These are phyloP conservation scores for Anoplopoma fimbria DNA, from an alignment of 2,113 vertebrate genomes.

Conservation along the genomic window DNA sequence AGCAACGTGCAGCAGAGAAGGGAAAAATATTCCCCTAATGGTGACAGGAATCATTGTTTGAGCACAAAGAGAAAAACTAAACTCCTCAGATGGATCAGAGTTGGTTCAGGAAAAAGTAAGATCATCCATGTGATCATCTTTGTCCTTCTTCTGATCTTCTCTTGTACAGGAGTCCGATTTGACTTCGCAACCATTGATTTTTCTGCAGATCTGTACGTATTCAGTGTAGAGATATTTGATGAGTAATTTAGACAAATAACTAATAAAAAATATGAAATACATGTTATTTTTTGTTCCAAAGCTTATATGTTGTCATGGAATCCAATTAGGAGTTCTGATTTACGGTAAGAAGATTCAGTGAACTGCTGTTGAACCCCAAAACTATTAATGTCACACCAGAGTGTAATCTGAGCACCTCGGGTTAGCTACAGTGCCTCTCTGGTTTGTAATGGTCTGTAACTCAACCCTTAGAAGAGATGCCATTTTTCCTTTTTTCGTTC, in stretches of 20 bases:
- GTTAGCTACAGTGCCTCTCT: constrained; percentile 17
- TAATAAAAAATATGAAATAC: neutral
- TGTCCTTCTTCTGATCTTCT: neutral
- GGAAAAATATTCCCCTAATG: constrained; percentile 54
- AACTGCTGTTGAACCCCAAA: neutral
- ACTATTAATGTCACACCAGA: neutral
- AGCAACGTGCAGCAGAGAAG: constrained; percentile 27
- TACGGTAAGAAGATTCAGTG: constrained; percentile 16
- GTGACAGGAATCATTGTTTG: constrained; percentile 19
- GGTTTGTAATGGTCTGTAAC: constrained; percentile 40
- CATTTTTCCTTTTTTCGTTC: neutral
- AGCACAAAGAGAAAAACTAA: neutral
- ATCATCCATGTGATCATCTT: neutral
- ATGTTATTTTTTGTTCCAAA: too few species aligned
- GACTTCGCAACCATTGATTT: neutral
- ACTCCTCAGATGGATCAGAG: constrained; percentile 11
- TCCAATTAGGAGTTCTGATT: neutral
- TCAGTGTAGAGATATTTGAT: neutral
- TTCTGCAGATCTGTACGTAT: neutral
- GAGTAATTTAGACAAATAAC: neutral
- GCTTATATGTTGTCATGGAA: neutral
- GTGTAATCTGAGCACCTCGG: constrained; percentile 28
- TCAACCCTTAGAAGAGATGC: neutral
- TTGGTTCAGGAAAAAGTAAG: neutral
- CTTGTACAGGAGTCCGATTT: neutral